These are phyloP conservation scores for Cinclus mexicanus DNA, from an alignment of 2,113 vertebrate genomes.

Conservation along the genomic window DNA sequence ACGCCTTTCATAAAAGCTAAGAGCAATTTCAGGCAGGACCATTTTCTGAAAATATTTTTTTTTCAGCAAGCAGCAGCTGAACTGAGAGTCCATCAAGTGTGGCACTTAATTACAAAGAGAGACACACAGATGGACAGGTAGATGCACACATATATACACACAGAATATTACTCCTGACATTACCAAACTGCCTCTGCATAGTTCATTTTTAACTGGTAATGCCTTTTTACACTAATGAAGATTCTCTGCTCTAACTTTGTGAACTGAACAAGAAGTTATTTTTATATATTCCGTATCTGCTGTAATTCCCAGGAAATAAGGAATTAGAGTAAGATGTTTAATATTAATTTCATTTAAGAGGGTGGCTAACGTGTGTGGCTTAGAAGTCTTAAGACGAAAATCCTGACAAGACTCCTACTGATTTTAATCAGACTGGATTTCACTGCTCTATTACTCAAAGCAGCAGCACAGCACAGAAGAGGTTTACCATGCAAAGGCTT, in stretches of 20 bases:
- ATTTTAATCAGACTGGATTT: conserved; percentile 46
- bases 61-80: background rate
- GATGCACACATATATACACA: accelerated
- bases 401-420: conserved; percentile 34
- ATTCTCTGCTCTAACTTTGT: background rate
- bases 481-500: background rate
- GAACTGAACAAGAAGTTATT: background rate
- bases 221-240: background rate
- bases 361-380: background rate
- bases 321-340: conserved; percentile 34
- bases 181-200: background rate
- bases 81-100: background rate
- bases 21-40: background rate
- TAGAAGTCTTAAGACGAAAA: conserved; percentile 24
- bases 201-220: background rate
- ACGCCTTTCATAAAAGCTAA: background rate
- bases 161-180: background rate
- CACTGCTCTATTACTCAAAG: background rate
- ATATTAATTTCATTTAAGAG: conserved; percentile 38
- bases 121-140: background rate
- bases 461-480: background rate
- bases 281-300: background rate
- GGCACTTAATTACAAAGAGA: background rate
- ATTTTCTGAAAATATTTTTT: background rate
- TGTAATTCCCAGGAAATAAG: conserved; percentile 22